Evolutionary conservation across 2,113 vertebrate genomes (phyloP).

Genomic region (Myrmecophaga tridactyla): DNA sequence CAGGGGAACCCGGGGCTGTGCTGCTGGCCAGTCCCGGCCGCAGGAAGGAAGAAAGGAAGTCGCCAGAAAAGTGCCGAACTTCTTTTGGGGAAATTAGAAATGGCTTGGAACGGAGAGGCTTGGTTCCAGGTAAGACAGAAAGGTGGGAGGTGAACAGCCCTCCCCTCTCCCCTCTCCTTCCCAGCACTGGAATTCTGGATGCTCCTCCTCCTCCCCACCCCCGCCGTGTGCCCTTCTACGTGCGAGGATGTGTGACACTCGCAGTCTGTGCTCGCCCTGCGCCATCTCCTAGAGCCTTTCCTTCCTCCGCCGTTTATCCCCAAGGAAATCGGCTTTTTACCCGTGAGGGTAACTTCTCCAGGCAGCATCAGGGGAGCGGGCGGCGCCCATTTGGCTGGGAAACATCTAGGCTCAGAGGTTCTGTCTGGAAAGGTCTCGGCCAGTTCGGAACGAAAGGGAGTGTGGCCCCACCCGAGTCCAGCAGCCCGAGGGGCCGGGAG

Average conservation of each 20-base stretch:
- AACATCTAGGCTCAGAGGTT: background rate
- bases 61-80: background rate
- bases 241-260: background rate
- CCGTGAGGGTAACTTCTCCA: background rate
- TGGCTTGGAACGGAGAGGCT: background rate
- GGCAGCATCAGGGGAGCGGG: slow-evolving; percentile 1
- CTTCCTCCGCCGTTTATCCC: background rate
- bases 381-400: background rate
- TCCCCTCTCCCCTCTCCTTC: accelerated
- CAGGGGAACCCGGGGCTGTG: background rate
- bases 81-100: background rate
- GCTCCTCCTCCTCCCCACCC: background rate
- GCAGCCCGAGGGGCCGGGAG: background rate
- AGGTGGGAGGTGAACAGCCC: background rate
- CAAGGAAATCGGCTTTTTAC: background rate
- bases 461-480: background rate
- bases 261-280: background rate
- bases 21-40: background rate
- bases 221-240: background rate
- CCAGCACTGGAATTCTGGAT: too few species aligned
- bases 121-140: slow-evolving; percentile 57
- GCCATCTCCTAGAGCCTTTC: background rate
- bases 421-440: background rate
- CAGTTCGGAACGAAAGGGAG: background rate
- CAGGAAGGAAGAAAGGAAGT: background rate